A percentile compares a stretch with the other conserved stretches of the same genome.
Evolutionary conservation across 2,113 vertebrate genomes (phyloP).

Genomic region (Casuarius casuarius): DNA sequence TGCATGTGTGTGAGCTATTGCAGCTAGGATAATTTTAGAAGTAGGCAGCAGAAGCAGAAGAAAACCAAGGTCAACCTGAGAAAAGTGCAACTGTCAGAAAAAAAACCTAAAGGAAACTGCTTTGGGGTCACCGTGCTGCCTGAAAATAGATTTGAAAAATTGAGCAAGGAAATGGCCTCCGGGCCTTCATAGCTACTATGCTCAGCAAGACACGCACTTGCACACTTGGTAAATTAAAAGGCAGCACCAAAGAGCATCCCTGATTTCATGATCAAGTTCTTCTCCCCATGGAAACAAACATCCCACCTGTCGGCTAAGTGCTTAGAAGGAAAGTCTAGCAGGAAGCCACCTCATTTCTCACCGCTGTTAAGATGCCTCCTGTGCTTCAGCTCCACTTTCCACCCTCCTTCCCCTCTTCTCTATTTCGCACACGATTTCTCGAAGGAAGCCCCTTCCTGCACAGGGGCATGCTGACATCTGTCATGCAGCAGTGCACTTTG

Average conservation of each 20-base stretch:
- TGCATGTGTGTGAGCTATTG: not conserved
- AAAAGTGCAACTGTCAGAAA: not conserved
- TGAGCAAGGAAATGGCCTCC: not conserved
- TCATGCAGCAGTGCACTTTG: no score
- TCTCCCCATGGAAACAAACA: not conserved
- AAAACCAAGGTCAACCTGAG: rapidly evolving
- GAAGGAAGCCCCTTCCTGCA: not conserved
- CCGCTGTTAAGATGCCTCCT: not conserved
- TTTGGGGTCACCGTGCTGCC: not conserved
- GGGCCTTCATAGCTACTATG: not conserved
- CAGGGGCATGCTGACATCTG: not conserved
- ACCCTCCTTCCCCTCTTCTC: not conserved
- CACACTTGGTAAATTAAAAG: not conserved
- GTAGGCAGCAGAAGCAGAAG: not conserved
- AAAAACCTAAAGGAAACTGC: not conserved
- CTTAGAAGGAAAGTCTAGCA: not conserved
- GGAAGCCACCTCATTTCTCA: not conserved
- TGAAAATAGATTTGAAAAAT: not conserved
- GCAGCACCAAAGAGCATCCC: not conserved
- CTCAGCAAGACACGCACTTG: not conserved
- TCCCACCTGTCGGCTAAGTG: not conserved
- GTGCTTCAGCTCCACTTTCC: not conserved
- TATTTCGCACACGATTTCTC: not conserved
- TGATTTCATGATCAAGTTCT: not conserved
- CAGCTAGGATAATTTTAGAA: not conserved